These are phyloP conservation scores for Rambutsinella grinnellia DNA, from an alignment of 2,888 invertebrate genomes.

Conservation along the genomic window DNA sequence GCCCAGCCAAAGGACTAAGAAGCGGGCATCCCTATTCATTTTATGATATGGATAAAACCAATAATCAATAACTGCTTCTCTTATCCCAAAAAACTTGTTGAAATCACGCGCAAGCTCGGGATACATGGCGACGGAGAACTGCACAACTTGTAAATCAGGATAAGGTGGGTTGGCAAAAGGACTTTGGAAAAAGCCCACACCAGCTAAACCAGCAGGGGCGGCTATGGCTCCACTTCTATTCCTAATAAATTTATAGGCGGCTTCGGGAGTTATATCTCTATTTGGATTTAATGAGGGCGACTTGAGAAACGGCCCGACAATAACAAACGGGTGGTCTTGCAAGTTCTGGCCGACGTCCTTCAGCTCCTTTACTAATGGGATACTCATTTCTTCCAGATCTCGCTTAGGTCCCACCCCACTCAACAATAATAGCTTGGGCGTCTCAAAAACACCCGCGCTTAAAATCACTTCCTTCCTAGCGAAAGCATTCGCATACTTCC, in stretches of 20 bases:
- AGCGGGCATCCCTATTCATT: constrained; percentile 24
- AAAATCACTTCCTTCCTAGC: constrained; percentile 46
- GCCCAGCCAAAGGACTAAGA: constrained; percentile 70
- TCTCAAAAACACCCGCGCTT: constrained; percentile 28
- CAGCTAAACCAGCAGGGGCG: constrained; percentile 26
- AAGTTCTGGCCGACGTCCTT: constrained; percentile 49
- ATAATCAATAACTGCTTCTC: background rate
- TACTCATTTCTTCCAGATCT: background rate
- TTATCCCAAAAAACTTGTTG: constrained; percentile 17
- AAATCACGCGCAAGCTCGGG: constrained; percentile 9
- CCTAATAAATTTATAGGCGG: background rate
- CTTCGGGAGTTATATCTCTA: constrained; percentile 9
- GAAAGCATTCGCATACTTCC: background rate
- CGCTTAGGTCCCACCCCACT: constrained; percentile 38
- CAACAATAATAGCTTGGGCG: constrained; percentile 34
- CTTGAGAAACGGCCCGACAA: constrained; percentile 37
- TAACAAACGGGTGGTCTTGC: constrained; percentile 35
- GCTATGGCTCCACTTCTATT: constrained; percentile 22
- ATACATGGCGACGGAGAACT: constrained; percentile 16
- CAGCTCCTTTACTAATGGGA: constrained; percentile 41
- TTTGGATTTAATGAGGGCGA: constrained; percentile 27
- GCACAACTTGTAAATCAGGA: constrained; percentile 26
- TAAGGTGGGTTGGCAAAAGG: constrained; percentile 17
- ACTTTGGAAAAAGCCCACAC: constrained; percentile 24
- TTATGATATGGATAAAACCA: constrained; percentile 22